A percentile compares a stretch with the other conserved stretches of the same genome.
phyloP scores from a whole-genome alignment of 2,888 invertebrate species.

The Caenorhabditis macrosperma region DNA sequence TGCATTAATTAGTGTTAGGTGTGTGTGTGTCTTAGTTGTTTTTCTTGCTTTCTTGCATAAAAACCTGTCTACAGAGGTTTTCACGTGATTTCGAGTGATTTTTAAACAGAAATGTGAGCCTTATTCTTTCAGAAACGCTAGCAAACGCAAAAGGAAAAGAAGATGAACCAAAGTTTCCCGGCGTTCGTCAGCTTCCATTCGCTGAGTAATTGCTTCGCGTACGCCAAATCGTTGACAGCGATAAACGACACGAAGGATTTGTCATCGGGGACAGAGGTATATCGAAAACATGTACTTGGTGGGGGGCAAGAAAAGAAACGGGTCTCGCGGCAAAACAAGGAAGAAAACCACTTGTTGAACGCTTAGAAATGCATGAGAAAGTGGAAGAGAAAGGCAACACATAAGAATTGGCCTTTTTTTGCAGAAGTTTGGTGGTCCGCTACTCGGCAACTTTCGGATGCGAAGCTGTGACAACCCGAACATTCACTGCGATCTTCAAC shows the following conservation, averaged over 20 bases:
- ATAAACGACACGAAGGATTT: conserved; percentile 39
- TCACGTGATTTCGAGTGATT: too few relatives aligned
- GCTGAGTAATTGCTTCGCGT: conserved; percentile 65
- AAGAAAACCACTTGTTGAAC: neutral
- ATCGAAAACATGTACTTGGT: neutral
- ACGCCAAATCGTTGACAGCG: conserved; percentile 54
- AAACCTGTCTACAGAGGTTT: too few relatives aligned
- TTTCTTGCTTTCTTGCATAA: neutral
- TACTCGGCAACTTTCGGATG: conserved; percentile 64
- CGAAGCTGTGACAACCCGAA: conserved; percentile 61
- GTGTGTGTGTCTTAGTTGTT: neutral
- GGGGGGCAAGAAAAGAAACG: neutral
- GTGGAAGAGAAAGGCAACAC: neutral
- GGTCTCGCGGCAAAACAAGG: neutral
- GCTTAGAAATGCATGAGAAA: neutral
- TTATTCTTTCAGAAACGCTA: too few relatives aligned
- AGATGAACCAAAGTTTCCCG: conserved; percentile 58
- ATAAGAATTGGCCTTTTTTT: conserved; percentile 9
- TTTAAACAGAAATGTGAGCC: too few relatives aligned
- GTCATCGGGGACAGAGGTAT: conserved; percentile 41
- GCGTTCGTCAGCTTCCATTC: conserved; percentile 66
- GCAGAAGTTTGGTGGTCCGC: conserved; percentile 50
- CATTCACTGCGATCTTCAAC: conserved; percentile 57
- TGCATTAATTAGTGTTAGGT: neutral
- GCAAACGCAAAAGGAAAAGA: neutral